Evolutionary conservation across 1,140 invertebrate species (phyloP), one percentile per base, ranked within the genome.

Genomic region (Diorhabda elongata): DNA sequence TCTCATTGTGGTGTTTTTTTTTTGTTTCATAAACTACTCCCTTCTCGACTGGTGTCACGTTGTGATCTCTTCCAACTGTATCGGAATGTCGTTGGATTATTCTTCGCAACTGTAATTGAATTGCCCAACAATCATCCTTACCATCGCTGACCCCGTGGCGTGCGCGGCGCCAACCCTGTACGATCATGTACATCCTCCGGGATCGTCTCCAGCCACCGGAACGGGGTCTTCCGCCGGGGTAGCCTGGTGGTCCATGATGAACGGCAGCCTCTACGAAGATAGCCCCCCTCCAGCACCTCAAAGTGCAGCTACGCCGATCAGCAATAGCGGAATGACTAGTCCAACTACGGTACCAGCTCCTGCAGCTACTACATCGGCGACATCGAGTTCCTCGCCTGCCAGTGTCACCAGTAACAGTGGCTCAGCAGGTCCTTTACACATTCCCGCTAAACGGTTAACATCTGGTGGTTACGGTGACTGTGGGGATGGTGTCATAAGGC

Each of bases 191-290:
- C 88, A 88, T 79, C 88, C 88, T 82, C 86, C 87, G 83, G 86
- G 87, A 84, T 88, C 87, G 86, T 88, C 88, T 82, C 85, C 89
- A 89, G 88, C 89, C 84, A 87, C 88, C 86, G 89, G 87, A 87
- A 86, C 89, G 86, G 89, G 88, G 85, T 84, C 86, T 85, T 84
- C 86, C 85, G 84, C 89, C 89, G 89, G 89, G 87, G 87, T 90
- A 85, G 87, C 87, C 84, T 90, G 89, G 90, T 91, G 90, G 87
- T 85, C 84, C 78, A 92, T 92, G 90, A 92, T 92, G 90, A 92
- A 91, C 88, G 89, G 88, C 68, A 83, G 85, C 77, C 81, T 87
- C 62, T 91, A 92, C 86, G 90, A 91, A 81, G 89, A 91, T 82
- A 87, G 87, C 82, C 89, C 88, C 78, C 88, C 89, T 76, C 85